Evolutionary conservation across 2,888 invertebrate species (phyloP), one percentile per base, ranked within the genome.

Genomic region (Ormyrus labotus): DNA sequence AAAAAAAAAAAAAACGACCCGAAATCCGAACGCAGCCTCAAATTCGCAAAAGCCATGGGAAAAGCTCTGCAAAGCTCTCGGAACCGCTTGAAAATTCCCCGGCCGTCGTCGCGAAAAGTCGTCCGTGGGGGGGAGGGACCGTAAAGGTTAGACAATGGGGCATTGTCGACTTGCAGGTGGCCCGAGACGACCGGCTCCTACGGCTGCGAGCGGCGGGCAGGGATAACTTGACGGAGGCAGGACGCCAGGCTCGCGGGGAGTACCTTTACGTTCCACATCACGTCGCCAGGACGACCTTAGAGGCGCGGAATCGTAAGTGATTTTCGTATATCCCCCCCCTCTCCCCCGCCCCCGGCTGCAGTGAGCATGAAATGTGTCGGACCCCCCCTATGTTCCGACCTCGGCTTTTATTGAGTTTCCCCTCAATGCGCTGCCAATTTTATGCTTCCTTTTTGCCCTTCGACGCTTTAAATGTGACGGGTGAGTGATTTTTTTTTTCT

Each of bases 261-360:
- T 94, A 94, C 85, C 91, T 92, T 78, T 92, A 92, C 68, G 90
- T 95, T 76, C 95, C 95, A 0, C 91, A 92, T 76, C 92, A 93
- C 78, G 92, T 95, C 82, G 91, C 92, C 11, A 87, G 92, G 74
- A 93, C 93, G 85, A 94, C 94, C 2, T 89, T 92, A 64, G 89
- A 91, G 74, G 91, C 92, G 10, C 92, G 94, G 87, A 92, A 93
- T 91, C 94, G 95, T 95, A 89, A 87, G 89, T 87, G 77, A 58
- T 51, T 74, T 80, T 72, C 74, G 34, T 34, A 34, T 58, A n/a
- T 10, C 2, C 13, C 9, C 13, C 10, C 13, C 0, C n/a, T 0
- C 13, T 0, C 13, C 13, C 13, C 13, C 13, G 13, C 13, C 13
- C 13, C 0, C n/a, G 58, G n/a, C n/a, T n/a, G 13, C 7, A 10